Evolutionary conservation across 2,113 vertebrate genomes (phyloP).

Genomic region (Empidonax alnorum): DNA sequence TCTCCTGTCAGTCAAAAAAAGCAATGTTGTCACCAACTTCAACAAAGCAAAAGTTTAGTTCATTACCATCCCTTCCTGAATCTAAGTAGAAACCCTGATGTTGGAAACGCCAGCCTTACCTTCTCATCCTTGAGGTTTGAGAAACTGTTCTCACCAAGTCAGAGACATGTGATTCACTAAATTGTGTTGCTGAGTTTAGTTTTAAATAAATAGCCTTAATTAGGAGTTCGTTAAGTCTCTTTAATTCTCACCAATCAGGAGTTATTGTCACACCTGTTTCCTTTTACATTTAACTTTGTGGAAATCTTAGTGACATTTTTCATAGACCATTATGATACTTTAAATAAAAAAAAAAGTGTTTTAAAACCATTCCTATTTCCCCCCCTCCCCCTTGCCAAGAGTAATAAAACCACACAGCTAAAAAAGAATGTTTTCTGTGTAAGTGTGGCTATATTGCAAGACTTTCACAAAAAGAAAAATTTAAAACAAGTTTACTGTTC

Average conservation of each 20-base stretch:
- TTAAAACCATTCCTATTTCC: not conserved
- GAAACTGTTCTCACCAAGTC: not conserved
- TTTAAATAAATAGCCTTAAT: not conserved
- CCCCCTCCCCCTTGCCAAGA: not conserved
- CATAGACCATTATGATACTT: not conserved
- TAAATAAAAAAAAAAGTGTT: not conserved
- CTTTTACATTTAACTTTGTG: not conserved
- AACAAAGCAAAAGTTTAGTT: not conserved
- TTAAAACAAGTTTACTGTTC: not conserved
- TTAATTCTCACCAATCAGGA: not conserved
- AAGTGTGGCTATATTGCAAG: not conserved
- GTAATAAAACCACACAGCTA: not conserved
- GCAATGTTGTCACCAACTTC: rapidly evolving
- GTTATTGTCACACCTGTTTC: not conserved
- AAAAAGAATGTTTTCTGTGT: not conserved
- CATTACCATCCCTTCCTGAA: not conserved
- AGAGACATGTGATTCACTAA: not conserved
- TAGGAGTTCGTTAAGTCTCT: not conserved
- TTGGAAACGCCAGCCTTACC: not conserved
- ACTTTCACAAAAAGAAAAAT: not conserved
- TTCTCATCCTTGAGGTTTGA: not conserved
- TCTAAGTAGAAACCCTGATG: not conserved
- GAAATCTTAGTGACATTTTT: not conserved
- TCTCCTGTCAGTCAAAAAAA: not conserved
- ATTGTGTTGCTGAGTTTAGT: not conserved